A percentile compares a stretch with the other conserved stretches of the same genome.
These are phyloP conservation scores for Acanthisitta chloris DNA, from an alignment of 2,113 vertebrate species.

Conservation along the genomic window DNA sequence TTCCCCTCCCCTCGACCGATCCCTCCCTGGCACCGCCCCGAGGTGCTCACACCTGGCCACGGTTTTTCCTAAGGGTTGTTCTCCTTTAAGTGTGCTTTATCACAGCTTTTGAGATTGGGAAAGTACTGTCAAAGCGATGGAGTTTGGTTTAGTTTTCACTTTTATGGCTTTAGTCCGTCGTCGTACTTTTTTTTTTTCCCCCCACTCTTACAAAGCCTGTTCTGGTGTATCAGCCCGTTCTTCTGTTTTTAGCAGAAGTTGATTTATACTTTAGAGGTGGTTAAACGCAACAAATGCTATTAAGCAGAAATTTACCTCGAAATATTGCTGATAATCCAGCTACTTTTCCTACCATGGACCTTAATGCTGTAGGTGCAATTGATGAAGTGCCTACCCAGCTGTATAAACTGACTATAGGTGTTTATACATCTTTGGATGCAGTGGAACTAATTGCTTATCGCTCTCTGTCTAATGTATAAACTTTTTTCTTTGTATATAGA, in stretches of 20 bases:
- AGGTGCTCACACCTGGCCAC: too few relatives aligned
- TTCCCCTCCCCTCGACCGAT: too few relatives aligned
- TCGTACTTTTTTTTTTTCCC: neutral
- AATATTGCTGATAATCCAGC: neutral
- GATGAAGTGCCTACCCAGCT: fast-evolving
- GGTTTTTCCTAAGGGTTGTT: fast-evolving
- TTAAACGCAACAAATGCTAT: neutral
- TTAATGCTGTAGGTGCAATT: neutral
- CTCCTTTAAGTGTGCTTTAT: neutral
- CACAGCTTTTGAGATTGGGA: neutral
- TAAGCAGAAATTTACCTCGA: neutral
- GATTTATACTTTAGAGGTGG: neutral
- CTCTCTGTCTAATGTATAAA: neutral
- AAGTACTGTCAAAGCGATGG: neutral
- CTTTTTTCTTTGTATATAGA: neutral
- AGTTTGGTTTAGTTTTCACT: neutral
- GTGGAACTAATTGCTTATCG: neutral
- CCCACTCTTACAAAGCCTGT: neutral
- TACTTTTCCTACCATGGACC: neutral
- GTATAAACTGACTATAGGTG: neutral
- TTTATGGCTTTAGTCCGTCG: neutral
- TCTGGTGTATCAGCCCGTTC: neutral
- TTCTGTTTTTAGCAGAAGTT: neutral
- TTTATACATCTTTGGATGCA: neutral
- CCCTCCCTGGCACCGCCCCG: too few relatives aligned